Evolutionary conservation across 2,888 invertebrate genomes (phyloP), one percentile per base, ranked within the genome.

Genomic region (Ophion ellenae): DNA sequence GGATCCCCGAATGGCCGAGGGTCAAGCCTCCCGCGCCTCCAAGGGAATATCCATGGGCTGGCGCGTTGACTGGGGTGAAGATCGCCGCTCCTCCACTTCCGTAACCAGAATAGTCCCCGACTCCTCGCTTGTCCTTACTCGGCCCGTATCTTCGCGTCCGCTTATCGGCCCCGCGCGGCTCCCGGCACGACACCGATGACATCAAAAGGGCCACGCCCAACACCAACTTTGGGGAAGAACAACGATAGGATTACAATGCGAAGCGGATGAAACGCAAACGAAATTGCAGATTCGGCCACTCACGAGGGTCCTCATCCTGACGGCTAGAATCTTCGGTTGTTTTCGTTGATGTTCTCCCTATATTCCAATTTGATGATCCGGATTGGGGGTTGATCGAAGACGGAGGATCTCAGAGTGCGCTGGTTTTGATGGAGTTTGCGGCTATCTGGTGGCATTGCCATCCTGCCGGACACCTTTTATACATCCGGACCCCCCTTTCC

Each of bases 401-500:
- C 53, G 5, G 53, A 5, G 53, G 11, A 14, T 53, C n/a, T 11
- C 61, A 45, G 45, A 61, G 40, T 61, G 28, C 70, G 81, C 67
- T 89, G 87, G 86, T 88, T 71, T 89, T 88, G 90, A 87, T 90
- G 89, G 90, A 90, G 89, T 91, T 89, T 92, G 73, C 87, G 91
- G 89, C 89, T 91, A 78, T 94, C 92, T 94, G 93, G 89, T 92
- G 92, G 88, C 90, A 92, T 91, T 91, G 91, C 92, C 89, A 92
- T 90, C 90, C 90, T 90, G 45, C 92, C 91, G 90, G 92, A 93
- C 91, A 93, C 92, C 92, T 92, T 93, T 94, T 94, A 94, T 86
- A 86, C 94, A 94, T 92, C 89, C 88, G 88, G 89, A 93, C 92
- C 94, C 94, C 94, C 94, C 91, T 93, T 93, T 84, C 70, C n/a